Conservation (phyloP, 2,888 invertebrate genomes). For the Hyposoter dolosus region DNA sequence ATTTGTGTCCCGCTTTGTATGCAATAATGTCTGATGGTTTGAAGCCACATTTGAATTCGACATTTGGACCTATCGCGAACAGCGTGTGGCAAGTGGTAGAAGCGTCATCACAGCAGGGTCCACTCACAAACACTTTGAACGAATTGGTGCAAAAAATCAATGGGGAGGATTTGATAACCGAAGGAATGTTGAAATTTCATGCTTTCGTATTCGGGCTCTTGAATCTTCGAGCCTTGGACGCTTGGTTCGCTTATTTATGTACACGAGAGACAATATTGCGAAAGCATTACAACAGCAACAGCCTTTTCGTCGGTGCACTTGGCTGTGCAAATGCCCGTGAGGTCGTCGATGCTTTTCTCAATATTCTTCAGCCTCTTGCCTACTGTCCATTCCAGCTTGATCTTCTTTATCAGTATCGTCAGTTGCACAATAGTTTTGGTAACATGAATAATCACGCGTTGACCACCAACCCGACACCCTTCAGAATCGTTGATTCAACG, state of each 20-base stretch:
- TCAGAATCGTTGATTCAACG: constrained; percentile 72
- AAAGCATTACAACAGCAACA: constrained; percentile 92
- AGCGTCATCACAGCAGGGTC: constrained; percentile 94
- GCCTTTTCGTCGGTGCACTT: constrained; percentile 89
- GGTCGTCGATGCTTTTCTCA: constrained; percentile 90
- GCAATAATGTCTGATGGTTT: constrained; percentile 94
- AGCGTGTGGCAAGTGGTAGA: constrained; percentile 96
- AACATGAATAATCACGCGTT: constrained; percentile 87
- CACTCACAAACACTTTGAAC: constrained; percentile 93
- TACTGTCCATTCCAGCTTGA: constrained; percentile 93
- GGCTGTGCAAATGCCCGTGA: constrained; percentile 85
- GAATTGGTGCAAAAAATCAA: constrained; percentile 94
- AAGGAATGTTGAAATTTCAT: constrained; percentile 94
- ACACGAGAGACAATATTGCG: constrained; percentile 93
- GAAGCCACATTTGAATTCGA: constrained; percentile 92
- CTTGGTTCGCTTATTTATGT: constrained; percentile 95
- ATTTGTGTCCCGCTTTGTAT: constrained; percentile 93
- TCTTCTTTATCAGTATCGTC: constrained; percentile 91
- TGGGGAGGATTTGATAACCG: constrained; percentile 92
- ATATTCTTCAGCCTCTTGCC: constrained; percentile 92
- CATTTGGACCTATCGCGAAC: constrained; percentile 94
- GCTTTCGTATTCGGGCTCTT: constrained; percentile 95
- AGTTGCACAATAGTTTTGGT: constrained; percentile 91
- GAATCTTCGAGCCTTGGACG: constrained; percentile 94
- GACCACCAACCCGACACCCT: constrained; percentile 70